Evolutionary conservation across 1,140 invertebrate genomes (phyloP), one percentile per base, ranked within the genome.

Genomic region (Aphelinus atriplicis): DNA sequence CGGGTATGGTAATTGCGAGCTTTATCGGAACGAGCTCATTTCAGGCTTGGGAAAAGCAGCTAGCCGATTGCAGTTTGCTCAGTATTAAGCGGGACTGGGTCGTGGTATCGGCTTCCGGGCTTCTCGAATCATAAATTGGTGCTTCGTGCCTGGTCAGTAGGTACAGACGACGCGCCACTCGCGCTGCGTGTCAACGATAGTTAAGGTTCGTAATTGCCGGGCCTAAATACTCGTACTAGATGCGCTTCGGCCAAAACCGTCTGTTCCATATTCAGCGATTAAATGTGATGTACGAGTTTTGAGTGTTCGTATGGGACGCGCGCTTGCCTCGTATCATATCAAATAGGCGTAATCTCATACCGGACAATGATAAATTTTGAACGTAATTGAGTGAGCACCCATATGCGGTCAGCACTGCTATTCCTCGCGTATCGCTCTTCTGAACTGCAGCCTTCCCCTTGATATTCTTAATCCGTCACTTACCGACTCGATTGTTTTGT

Each of bases 251-350:
- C 57, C 80, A 65, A 63, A 68, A 75, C 74, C 78, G 77, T 80
- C 81, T 83, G 81, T 84, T 86, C 79, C 84, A 86, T 86, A 86
- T 86, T 86, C 84, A 86, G 83, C 84, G 82, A 83, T 85, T 84
- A 84, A 84, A 83, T 84, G 82, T 85, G 84, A 86, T 85, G 81
- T 84, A 85, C 83, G 84, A 85, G 83, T 85, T 86, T 86, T 84
- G 82, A 82, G 81, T 81, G 81, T 81, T n/a, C 10, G 61, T n/a
- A 48, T 48, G 10, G n/a, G 43, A 6, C 45, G 48, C 47, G 48
- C 26, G 26, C 26, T 53, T 3, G 3, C 63, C 5, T 1, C 80
- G 81, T 78, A 80, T 82, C 84, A 86, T 85, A 85, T 84, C 82
- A 84, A 85, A 82, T 84, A 85, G 83, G 80, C 78, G 81, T 84